Percentiles rank a stretch among this genome's conserved stretches.
phyloP scores from a whole-genome alignment of 2,797 vertebrate species.

The Enteromius thamalakanensis region DNA sequence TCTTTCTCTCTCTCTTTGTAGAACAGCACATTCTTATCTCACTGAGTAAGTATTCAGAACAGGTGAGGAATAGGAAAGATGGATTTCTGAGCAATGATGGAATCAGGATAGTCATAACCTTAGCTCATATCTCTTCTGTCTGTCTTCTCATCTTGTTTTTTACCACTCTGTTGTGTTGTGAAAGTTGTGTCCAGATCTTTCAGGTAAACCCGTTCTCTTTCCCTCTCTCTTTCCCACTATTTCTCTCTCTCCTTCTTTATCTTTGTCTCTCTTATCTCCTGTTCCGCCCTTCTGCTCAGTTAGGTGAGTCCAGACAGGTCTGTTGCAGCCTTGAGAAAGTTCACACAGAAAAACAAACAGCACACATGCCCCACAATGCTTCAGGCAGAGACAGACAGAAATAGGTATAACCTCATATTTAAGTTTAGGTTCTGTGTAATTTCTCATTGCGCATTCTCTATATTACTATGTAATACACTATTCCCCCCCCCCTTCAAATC shows the following conservation, averaged over 20 bases:
- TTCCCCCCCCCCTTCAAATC: too few species aligned
- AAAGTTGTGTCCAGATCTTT: neutral
- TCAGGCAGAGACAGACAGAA: slow-evolving; percentile 1
- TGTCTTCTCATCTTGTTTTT: slow-evolving; percentile 20
- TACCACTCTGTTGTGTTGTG: neutral
- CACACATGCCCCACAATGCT: slow-evolving; percentile 15
- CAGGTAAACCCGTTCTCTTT: neutral
- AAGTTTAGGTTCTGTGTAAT: neutral
- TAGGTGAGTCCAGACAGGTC: slow-evolving; percentile 63
- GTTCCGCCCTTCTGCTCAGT: slow-evolving; percentile 51
- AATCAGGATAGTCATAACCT: slow-evolving; percentile 47
- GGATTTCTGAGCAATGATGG: slow-evolving; percentile 35
- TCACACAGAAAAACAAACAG: slow-evolving; percentile 49
- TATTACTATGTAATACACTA: neutral
- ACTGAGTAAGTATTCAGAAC: slow-evolving; percentile 32
- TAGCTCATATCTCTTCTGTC: slow-evolving; percentile 30
- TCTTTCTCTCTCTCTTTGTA: slow-evolving; percentile 9
- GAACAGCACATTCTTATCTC: slow-evolving; percentile 33
- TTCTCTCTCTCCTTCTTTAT: slow-evolving; percentile 18
- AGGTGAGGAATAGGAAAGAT: slow-evolving; percentile 1
- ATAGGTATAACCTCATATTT: slow-evolving; percentile 3
- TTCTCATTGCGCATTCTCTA: neutral
- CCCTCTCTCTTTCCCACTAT: neutral
- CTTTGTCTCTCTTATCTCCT: slow-evolving; percentile 51
- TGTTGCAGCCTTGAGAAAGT: slow-evolving; percentile 40